phyloP scores from a whole-genome alignment of 1,140 invertebrate species.

The Tetragnatha versicolor region DNA sequence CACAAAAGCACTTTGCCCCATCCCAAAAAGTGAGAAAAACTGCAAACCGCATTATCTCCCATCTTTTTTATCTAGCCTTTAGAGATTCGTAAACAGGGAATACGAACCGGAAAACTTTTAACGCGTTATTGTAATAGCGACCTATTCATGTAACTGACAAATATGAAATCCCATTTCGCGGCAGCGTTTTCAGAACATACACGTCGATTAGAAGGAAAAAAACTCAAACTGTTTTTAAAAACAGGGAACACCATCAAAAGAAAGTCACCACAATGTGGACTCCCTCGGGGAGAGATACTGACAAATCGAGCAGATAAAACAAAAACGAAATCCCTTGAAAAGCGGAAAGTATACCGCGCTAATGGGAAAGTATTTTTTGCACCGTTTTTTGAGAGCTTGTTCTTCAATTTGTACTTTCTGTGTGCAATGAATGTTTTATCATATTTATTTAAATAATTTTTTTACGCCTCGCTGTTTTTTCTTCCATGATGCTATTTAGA shows the following conservation, averaged over 20 bases:
- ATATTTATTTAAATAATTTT: too few relatives aligned
- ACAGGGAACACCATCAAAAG: conserved; percentile 4
- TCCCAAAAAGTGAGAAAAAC: neutral
- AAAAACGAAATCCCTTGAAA: neutral
- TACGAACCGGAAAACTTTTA: neutral
- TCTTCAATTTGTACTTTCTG: too few relatives aligned
- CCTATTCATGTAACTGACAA: conserved; percentile 8
- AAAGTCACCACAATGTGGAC: neutral
- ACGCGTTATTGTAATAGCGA: conserved; percentile 13
- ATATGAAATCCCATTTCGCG: conserved; percentile 17
- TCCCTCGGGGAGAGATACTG: neutral
- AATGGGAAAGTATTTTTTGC: conserved; percentile 16
- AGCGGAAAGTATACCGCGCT: neutral
- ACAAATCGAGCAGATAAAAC: conserved; percentile 6
- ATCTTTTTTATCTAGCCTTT: too few relatives aligned
- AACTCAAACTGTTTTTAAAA: conserved; percentile 17
- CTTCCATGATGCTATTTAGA: too few relatives aligned
- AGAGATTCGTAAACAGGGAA: too few relatives aligned
- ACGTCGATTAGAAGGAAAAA: conserved; percentile 3
- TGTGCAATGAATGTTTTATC: too few relatives aligned
- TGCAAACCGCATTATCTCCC: neutral
- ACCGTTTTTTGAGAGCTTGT: too few relatives aligned
- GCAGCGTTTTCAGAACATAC: too few relatives aligned
- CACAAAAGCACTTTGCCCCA: neutral
- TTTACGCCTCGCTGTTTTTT: too few relatives aligned